A percentile compares a stretch with the other conserved stretches of the same genome.
Evolutionary conservation across 2,113 vertebrate genomes (phyloP).

Genomic region (Halichoeres trimaculatus): DNA sequence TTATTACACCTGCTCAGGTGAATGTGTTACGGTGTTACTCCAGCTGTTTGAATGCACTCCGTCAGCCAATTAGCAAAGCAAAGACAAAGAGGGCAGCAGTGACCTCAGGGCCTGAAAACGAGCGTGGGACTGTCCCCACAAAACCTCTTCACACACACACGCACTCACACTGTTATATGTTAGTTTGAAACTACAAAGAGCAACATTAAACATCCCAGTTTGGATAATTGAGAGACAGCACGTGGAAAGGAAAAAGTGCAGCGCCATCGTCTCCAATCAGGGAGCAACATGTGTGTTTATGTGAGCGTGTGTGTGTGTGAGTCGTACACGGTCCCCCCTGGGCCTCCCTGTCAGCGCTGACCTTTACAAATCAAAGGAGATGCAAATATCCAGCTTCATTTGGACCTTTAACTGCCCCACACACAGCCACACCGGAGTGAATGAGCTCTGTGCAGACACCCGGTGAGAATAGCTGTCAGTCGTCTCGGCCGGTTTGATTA

Average conservation of each 20-base stretch:
- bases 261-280: constrained; percentile 39
- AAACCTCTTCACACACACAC: constrained; percentile 1
- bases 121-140: constrained; percentile 15
- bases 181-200: constrained; percentile 16
- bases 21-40: constrained; percentile 43
- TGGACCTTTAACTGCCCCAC: constrained; percentile 59
- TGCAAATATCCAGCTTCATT: constrained; percentile 78
- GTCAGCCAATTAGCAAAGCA: constrained; percentile 64
- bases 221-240: constrained; percentile 32
- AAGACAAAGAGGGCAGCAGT: constrained; percentile 70
- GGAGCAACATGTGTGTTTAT: constrained; percentile 6
- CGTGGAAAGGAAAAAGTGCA: not conserved
- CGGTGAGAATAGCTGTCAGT: constrained; percentile 73
- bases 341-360: constrained; percentile 72
- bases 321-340: constrained; percentile 20
- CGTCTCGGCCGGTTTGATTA: constrained; percentile 65
- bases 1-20: constrained; percentile 51
- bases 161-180: not conserved
- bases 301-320: constrained; percentile 18
- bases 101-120: constrained; percentile 54
- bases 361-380: constrained; percentile 78
- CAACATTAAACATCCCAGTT: not conserved
- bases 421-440: constrained; percentile 40
- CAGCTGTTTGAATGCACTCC: constrained; percentile 47
- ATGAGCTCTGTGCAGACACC: constrained; percentile 40